A percentile compares a stretch with the other conserved stretches of the same genome.
phyloP scores from a whole-genome alignment of 2,888 invertebrate genomes.

The Camponotus fellah region DNA sequence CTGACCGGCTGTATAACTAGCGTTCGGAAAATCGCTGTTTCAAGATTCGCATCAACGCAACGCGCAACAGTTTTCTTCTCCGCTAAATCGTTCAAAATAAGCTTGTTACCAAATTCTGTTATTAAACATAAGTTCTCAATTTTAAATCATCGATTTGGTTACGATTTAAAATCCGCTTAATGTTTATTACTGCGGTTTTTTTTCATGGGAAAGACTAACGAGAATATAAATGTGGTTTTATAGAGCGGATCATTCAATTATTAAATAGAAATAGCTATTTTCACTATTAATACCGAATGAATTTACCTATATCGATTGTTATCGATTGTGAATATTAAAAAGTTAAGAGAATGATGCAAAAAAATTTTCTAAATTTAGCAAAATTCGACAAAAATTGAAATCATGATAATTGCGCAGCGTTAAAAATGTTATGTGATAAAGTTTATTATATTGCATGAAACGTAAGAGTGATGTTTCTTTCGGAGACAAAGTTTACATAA shows the following conservation, averaged over 20 bases:
- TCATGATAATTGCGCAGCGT: not conserved
- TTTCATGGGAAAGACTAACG: not conserved
- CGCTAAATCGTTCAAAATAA: not conserved
- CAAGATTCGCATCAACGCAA: not conserved
- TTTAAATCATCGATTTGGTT: not conserved
- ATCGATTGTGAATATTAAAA: not conserved
- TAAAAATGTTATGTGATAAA: not conserved
- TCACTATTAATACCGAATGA: not conserved
- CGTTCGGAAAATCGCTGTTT: conserved; percentile 14
- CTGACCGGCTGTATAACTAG: conserved; percentile 7
- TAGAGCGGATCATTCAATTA: not conserved
- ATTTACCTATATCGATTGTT: not conserved
- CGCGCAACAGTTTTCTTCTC: not conserved
- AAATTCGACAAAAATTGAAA: not conserved
- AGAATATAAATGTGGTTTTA: not conserved
- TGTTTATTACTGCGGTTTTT: not conserved
- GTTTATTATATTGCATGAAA: not conserved
- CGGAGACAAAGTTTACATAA: not conserved
- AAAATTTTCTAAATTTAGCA: not conserved
- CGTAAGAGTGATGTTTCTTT: not conserved
- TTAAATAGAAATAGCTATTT: not conserved
- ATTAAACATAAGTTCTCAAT: not conserved
- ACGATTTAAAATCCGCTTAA: not conserved
- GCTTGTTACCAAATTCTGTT: not conserved
- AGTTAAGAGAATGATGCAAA: not conserved